Evolutionary conservation across 2,888 invertebrate genomes (phyloP), one percentile per base, ranked within the genome.

Genomic region (Ryuthela nishihirai): DNA sequence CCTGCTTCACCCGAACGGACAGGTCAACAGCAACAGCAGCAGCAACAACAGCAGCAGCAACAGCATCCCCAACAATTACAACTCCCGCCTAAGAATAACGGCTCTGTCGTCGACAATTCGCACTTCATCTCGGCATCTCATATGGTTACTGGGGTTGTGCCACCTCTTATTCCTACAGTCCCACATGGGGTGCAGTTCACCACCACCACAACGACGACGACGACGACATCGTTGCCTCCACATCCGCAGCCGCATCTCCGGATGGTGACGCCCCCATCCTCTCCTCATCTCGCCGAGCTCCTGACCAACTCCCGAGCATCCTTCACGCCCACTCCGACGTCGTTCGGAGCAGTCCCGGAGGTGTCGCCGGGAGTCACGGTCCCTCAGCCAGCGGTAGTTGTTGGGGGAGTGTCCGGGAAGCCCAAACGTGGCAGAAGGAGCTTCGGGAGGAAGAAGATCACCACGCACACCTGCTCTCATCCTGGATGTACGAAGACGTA

Each of bases 401-500:
- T 34, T 3, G n/a, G 23, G 2, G 35, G 20, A 5, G 24, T 48
- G 12, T 39, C 48, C 2, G 58, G 53, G 4, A 58, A 56, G 18
- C 48, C 56, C 10, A 62, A 62, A 20, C 23, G 67, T 6, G 67
- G 65, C 3, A 49, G 66, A 29, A 43, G 64, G 29, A 54, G 59
- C 47, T 54, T 62, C 23, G 77, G 78, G 71, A 76, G 78, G 6
- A 80, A 80, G 68, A 78, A 79, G 61, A 74, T 79, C 60, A 80
- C 79, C 26, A 76, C 74, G 21, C 78, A 78, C 68, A 73, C 74
- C 24, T 78, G 78, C 66, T 76, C 78, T 10, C 78, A 81, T 68
- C 79, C 79, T 0, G 81, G 81, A 15, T 82, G 82, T 71, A 75
- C 72, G 56, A 82, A 82, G 70, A 80, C 80, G 29, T 82, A 82